These are phyloP conservation scores for Sapayoa aenigma DNA, from an alignment of 2,113 vertebrate genomes.

Conservation along the genomic window DNA sequence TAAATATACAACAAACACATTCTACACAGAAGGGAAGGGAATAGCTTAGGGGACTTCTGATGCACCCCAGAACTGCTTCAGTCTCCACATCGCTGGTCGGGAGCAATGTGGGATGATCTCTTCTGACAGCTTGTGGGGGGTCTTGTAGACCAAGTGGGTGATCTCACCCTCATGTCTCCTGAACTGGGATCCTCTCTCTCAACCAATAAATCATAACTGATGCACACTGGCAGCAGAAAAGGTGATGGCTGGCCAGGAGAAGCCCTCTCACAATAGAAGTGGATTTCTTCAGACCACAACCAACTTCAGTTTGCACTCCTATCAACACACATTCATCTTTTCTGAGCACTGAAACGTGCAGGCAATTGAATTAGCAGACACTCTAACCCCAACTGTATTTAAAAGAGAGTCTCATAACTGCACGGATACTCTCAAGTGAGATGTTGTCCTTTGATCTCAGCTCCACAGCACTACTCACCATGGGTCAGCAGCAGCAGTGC, in stretches of 20 bases:
- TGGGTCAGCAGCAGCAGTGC: rapidly evolving
- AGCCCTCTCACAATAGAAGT: neutral
- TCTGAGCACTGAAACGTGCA: rapidly evolving
- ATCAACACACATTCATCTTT: neutral
- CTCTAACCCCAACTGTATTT: neutral
- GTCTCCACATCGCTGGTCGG: rapidly evolving
- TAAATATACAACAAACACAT: neutral
- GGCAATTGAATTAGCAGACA: neutral
- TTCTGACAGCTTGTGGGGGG: neutral
- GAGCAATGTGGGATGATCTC: neutral
- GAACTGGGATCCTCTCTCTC: neutral
- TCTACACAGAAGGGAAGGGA: neutral
- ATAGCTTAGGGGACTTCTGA: neutral
- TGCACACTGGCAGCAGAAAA: neutral
- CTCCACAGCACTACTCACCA: neutral
- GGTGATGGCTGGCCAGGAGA: neutral
- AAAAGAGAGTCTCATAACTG: neutral
- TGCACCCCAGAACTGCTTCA: neutral
- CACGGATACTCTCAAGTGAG: neutral
- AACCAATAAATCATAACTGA: neutral
- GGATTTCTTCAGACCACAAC: neutral
- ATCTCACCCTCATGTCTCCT: neutral
- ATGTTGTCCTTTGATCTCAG: rapidly evolving
- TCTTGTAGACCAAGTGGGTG: rapidly evolving
- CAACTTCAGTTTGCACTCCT: neutral